Base-by-base conservation (phyloP, 2,113 vertebrate species). In the Mesitornis unicolor region DNA sequence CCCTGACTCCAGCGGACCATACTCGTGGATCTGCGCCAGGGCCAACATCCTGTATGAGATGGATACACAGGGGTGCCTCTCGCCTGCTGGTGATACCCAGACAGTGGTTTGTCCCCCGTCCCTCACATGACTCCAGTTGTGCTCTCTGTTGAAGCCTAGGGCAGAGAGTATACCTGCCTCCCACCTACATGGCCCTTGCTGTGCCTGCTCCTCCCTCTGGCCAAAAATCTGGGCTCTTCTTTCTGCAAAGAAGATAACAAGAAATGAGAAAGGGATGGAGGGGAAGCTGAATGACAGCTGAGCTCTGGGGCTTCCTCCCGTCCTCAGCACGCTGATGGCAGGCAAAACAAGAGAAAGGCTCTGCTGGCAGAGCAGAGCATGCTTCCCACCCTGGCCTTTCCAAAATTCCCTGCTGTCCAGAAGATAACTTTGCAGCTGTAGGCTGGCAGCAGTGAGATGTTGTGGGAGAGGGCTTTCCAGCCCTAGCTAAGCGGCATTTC, bases 1-100 rank as follows among this genome's bases (percentile, higher is more conserved):
- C 57, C 56, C 28, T 0, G 0, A 6, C 38, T 38, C 40, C 3
- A 2, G 60, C 3, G 2, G 31, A 70, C 26, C 8, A 0, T 3
- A 0, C 42, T 43, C 2, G 0, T 3, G 51, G 78, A 31, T 8
- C 12, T 4, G 53, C 53, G 50, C 42, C 40, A 9, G 10, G 36
- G 21, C 50, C 48, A 14, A n/a, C 25, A 36, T 53, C 45, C 50
- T 2, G 0, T 10, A 3, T 3, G 25, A 53, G 48, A 7, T 10
- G 48, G 51, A 19, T 16, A 2, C 20, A 1, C 0, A 25, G 36
- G 26, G 11, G 3, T 56, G 29, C 15, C 42, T 84, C 25, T 82
- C 42, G 8, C 38, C 10, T 26, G 17, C 61, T 40, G 51, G 3
- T 33, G 12, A 17, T 10, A 4, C 70, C 18, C 56, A 6, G 25